Conservation (phyloP, 2,113 vertebrate species). For the Callionymus lyra region DNA sequence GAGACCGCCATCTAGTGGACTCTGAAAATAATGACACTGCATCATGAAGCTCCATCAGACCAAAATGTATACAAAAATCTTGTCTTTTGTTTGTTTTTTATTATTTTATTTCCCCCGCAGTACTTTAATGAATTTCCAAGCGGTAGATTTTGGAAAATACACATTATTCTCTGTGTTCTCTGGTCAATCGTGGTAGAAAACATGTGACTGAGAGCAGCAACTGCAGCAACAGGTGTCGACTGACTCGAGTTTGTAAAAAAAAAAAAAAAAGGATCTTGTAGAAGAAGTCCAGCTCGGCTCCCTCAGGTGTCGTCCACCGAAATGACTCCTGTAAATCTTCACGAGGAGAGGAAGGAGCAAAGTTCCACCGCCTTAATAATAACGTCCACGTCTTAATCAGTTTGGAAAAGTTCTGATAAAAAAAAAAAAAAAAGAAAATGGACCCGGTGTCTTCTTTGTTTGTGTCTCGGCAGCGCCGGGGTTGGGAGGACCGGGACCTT, state of each 20-base stretch:
- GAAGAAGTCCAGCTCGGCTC: constrained; percentile 31
- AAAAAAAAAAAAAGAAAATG: neutral
- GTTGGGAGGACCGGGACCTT: constrained; percentile 96
- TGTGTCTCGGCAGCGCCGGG: constrained; percentile 71
- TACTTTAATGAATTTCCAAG: no score
- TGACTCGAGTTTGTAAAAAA: constrained; percentile 39
- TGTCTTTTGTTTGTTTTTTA: no score
- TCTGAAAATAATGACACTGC: no score
- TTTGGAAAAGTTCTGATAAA: no score
- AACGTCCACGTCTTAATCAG: constrained; percentile 8
- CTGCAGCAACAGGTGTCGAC: constrained; percentile 54
- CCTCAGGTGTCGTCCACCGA: constrained; percentile 34
- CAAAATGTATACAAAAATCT: no score
- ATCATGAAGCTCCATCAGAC: no score
- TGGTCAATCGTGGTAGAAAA: constrained; percentile 16
- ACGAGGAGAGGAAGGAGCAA: constrained; percentile 29
- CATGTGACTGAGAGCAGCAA: constrained; percentile 31
- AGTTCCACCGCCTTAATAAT: constrained; percentile 9
- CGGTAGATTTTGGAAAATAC: no score
- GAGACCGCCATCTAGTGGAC: no score
- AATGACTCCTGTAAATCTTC: constrained; percentile 56
- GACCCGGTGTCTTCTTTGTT: constrained; percentile 8
- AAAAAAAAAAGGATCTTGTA: constrained; percentile 33
- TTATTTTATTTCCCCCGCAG: no score
- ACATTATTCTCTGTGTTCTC: constrained; percentile 1